Percentiles rank a stretch among this genome's conserved stretches.
Conservation (phyloP, 2,797 vertebrate species). For the Sciurus carolinensis region DNA sequence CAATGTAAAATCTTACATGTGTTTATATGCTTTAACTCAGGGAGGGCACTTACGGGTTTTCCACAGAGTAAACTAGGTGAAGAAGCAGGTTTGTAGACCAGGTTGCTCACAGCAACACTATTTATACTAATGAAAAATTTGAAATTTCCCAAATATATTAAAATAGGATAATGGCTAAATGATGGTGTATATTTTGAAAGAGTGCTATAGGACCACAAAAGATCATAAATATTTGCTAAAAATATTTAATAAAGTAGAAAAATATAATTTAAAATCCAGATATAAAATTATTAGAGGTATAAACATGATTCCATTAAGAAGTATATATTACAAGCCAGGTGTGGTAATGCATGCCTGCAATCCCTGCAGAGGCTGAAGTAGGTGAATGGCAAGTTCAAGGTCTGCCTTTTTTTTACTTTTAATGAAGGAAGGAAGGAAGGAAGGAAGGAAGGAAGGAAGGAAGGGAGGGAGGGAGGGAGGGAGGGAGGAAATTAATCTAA, state of each 20-base stretch:
- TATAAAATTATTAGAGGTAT: not conserved
- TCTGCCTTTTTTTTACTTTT: no score
- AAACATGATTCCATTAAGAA: not conserved
- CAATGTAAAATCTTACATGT: not conserved
- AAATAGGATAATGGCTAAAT: not conserved
- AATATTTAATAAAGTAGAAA: conserved; percentile 20
- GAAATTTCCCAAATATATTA: not conserved
- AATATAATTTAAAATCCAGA: not conserved
- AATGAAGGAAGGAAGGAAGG: no score
- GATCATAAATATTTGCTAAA: not conserved
- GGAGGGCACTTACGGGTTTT: not conserved
- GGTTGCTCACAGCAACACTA: not conserved
- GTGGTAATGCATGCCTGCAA: no score
- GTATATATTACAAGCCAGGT: not conserved
- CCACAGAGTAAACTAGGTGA: not conserved
- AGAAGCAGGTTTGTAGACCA: not conserved
- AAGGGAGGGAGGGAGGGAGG: no score
- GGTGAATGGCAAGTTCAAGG: no score
- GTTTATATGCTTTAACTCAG: not conserved
- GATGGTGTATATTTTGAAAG: not conserved
- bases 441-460: no score
- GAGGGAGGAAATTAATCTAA: not conserved
- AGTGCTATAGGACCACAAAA: not conserved
- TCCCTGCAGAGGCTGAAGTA: no score
- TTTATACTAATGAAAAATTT: not conserved